Base-by-base conservation (phyloP, 2,797 vertebrate genomes). In the Cercopithecus neglectus region DNA sequence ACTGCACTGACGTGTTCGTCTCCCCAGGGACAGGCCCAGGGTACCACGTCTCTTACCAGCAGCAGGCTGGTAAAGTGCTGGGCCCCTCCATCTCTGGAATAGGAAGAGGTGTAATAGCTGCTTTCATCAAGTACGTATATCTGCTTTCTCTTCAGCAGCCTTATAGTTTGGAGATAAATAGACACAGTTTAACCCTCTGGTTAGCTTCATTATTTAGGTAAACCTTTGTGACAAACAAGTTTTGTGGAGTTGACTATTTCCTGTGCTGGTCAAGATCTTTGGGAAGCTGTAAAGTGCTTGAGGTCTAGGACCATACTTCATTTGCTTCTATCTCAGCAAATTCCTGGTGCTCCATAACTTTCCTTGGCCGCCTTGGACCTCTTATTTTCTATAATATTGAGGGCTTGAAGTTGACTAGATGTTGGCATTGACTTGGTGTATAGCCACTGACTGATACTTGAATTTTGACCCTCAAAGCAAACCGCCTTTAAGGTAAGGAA, bases 101-200 rank as follows among this genome's bases (percentile, higher is more conserved):
- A 91, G 64, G 59, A 72, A 93, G 12, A 24, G 9, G 3, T 92
- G 0, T 46, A 44, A 9, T 16, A 1, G 28, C 64, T 92, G 17
- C 6, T 48, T 95, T 87, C 12, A 79, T 93, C 72, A 88, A 74
- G 48, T 26, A 17, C 4, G 2, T 41, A 24, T 41, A 4, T 57
- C 59, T 95, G 14, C 48, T 59, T 85, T 92, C 82, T 92, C 39
- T 94, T 50, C 41, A 92, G 22, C 53, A 50, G 76, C 22, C 39
- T 97, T 95, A 39, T 8, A 59, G 33, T 88, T 89, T 90, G 36
- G 36, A 92, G 67, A 85, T 74, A 81, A 95, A 89, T 59, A 78
- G 53, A 93, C 30, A 92, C 50, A 41, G n/a, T 85, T 39, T 44
- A 92, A 91, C 8, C 8, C 16, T 26, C 30, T 81, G 30, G 11